A percentile compares a stretch with the other conserved stretches of the same genome.
phyloP scores from a whole-genome alignment of 2,113 vertebrate species.

The Saimiri boliviensis region DNA sequence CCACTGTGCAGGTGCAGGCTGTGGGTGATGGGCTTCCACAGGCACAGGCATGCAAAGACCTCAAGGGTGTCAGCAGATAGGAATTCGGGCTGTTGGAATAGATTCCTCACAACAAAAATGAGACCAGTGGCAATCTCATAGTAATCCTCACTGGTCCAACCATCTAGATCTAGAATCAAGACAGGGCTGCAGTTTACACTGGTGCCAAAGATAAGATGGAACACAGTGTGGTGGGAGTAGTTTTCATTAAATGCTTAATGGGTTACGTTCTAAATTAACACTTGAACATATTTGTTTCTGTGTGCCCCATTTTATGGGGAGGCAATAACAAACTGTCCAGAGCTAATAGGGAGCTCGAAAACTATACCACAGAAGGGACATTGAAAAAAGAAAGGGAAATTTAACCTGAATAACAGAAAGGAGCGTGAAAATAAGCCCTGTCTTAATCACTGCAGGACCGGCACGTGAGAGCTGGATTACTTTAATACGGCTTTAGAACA shows the following conservation, averaged over 20 bases:
- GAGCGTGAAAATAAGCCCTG: not conserved
- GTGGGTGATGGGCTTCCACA: not conserved
- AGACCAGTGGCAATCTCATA: not conserved
- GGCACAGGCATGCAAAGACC: not conserved
- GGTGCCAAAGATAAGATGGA: not conserved
- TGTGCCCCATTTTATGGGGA: not conserved
- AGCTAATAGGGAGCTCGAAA: not conserved
- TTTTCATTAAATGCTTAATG: not conserved
- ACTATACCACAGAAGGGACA: not conserved
- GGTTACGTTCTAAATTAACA: not conserved
- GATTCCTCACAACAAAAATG: not conserved
- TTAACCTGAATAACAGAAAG: not conserved
- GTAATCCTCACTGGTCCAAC: not conserved
- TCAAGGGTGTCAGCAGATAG: not conserved
- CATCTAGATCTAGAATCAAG: not conserved
- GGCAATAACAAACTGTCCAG: not conserved
- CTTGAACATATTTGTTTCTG: not conserved
- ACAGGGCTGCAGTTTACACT: not conserved
- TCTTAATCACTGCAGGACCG: not conserved
- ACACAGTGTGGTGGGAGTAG: too few species aligned
- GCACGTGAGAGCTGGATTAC: not conserved
- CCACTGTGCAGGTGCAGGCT: not conserved
- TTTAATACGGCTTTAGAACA: not conserved
- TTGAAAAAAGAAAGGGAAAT: not conserved
- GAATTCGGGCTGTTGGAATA: not conserved